Conservation (phyloP, 1,140 invertebrate genomes). For the Theocolax elegans region DNA sequence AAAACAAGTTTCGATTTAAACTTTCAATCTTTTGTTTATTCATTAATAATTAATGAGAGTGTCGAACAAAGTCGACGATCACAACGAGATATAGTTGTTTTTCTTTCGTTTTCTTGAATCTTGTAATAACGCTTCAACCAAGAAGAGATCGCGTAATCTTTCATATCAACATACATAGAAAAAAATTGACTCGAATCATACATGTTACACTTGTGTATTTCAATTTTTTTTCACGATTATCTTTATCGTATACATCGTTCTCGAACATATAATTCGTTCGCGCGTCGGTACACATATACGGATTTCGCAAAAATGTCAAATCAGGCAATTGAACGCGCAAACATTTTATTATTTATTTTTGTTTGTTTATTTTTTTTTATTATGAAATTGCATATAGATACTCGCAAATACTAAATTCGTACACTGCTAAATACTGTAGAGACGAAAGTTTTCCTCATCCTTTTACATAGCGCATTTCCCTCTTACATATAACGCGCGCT, state of each 20-base stretch:
- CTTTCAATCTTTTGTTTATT: constrained; percentile 57
- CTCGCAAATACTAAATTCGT: constrained; percentile 40
- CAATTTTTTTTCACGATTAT: neutral
- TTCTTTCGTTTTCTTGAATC: constrained; percentile 46
- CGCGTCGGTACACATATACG: neutral
- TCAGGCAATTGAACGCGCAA: constrained; percentile 32
- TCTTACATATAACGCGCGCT: neutral
- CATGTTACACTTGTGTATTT: constrained; percentile 40
- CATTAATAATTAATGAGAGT: constrained; percentile 58
- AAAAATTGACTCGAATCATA: constrained; percentile 46
- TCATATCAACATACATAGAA: constrained; percentile 40
- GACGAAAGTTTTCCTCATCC: constrained; percentile 19
- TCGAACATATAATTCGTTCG: neutral
- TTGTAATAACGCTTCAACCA: constrained; percentile 54
- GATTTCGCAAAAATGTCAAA: neutral
- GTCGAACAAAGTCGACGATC: constrained; percentile 58
- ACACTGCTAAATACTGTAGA: constrained; percentile 32
- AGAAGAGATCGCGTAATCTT: constrained; percentile 46
- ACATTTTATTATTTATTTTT: constrained; percentile 42
- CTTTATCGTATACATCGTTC: constrained; percentile 14
- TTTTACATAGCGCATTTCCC: constrained; percentile 18
- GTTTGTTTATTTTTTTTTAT: too few species aligned
- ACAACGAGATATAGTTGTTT: constrained; percentile 66
- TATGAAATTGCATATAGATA: constrained; percentile 37
- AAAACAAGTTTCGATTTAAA: constrained; percentile 43